Conservation (phyloP, 2,113 vertebrate genomes). For the Petaurus breviceps region DNA sequence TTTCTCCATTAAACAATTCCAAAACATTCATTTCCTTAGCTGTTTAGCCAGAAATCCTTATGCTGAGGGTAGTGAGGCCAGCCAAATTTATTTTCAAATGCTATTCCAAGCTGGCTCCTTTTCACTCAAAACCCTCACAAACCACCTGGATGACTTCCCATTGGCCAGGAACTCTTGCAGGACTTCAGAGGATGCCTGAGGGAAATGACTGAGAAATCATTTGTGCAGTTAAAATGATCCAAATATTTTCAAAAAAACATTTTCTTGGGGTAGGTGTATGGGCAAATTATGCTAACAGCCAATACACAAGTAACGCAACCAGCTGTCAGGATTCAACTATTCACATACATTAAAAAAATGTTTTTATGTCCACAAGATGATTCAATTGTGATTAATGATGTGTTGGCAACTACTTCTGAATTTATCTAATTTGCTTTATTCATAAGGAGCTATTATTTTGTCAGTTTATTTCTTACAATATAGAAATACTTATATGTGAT, state of each 20-base stretch:
- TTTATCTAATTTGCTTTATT: slow-evolving; percentile 14
- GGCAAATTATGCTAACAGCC: neutral
- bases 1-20: slow-evolving; percentile 43
- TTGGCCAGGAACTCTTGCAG: slow-evolving; percentile 58
- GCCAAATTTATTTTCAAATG: slow-evolving; percentile 61
- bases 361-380: neutral
- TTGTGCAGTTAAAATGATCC: slow-evolving; percentile 44
- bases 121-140: slow-evolving; percentile 37
- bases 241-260: slow-evolving; percentile 31
- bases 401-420: neutral
- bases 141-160: slow-evolving; percentile 61
- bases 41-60: slow-evolving; percentile 61
- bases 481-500: neutral
- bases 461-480: neutral
- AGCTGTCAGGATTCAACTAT: slow-evolving; percentile 7
- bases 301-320: neutral
- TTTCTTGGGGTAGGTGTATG: neutral
- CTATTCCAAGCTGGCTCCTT: slow-evolving; percentile 58
- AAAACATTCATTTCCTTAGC: slow-evolving; percentile 51
- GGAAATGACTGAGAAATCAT: slow-evolving; percentile 27
- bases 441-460: neutral
- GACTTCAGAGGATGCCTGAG: slow-evolving; percentile 37
- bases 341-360: slow-evolving; percentile 2
- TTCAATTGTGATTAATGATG: neutral
- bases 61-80: slow-evolving; percentile 17